Conservation (phyloP, 2,797 vertebrate genomes). For the Cercopithecus mitis region DNA sequence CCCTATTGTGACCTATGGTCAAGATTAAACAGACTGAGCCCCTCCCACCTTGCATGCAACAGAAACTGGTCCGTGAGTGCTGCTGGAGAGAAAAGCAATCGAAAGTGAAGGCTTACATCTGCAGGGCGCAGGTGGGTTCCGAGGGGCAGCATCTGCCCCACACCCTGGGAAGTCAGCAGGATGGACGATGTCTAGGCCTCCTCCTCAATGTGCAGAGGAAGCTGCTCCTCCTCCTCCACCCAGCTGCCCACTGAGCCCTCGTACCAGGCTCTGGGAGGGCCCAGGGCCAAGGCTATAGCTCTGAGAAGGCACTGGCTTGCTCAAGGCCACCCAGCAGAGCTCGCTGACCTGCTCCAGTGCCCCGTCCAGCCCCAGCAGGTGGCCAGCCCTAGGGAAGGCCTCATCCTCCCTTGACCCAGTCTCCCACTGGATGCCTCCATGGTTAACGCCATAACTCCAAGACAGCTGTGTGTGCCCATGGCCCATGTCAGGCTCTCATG, state of each 20-base stretch:
- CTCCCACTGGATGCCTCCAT: fast-evolving
- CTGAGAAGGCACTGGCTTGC: background rate
- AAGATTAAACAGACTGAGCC: background rate
- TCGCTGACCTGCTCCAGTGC: fast-evolving
- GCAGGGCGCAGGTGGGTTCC: fast-evolving
- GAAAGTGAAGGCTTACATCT: fast-evolving
- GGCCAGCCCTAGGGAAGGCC: background rate
- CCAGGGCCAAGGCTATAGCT: background rate
- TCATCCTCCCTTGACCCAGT: background rate
- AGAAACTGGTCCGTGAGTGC: fast-evolving
- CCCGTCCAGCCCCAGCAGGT: background rate
- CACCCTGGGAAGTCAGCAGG: background rate
- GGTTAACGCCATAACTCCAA: background rate
- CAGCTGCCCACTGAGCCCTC: fast-evolving
- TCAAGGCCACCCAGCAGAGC: background rate
- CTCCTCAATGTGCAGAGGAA: fast-evolving
- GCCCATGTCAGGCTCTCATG: fast-evolving
- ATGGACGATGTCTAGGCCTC: background rate
- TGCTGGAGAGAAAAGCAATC: background rate
- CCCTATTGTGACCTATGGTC: no score
- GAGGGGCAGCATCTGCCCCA: fast-evolving
- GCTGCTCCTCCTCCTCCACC: background rate
- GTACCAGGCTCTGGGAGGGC: background rate
- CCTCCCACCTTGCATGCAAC: background rate
- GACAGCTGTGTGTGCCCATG: fast-evolving